Conservation (phyloP, 2,797 vertebrate species). For the Mionectes olivaceus region DNA sequence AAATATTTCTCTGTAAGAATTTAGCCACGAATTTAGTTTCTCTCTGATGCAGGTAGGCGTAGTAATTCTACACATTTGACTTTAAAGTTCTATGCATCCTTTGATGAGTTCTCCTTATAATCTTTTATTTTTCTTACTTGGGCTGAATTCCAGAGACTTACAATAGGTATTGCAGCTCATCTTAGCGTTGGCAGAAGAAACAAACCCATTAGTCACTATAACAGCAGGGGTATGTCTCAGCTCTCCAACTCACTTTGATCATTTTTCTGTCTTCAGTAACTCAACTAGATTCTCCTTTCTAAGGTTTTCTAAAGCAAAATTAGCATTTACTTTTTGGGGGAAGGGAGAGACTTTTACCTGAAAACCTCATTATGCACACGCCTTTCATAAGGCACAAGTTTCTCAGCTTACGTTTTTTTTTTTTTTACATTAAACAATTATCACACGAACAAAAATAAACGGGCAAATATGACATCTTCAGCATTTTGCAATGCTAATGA, state of each 20-base stretch:
- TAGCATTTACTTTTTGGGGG: not conserved
- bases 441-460: not conserved
- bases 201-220: constrained; percentile 55
- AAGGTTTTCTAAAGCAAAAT: constrained; percentile 37
- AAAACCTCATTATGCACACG: not conserved
- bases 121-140: constrained; percentile 19
- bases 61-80: constrained; percentile 37
- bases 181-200: constrained; percentile 32
- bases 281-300: constrained; percentile 12
- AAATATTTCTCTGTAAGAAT: constrained; percentile 8
- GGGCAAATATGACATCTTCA: not conserved
- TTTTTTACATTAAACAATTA: constrained; percentile 25
- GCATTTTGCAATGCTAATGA: constrained; percentile 14
- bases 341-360: constrained; percentile 20
- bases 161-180: constrained; percentile 31
- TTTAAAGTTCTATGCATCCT: constrained; percentile 38
- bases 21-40: not conserved
- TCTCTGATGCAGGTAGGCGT: constrained; percentile 1
- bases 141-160: constrained; percentile 16
- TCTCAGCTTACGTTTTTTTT: not conserved
- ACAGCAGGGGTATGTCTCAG: constrained; percentile 53
- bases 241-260: constrained; percentile 38
- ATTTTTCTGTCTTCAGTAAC: constrained; percentile 39
- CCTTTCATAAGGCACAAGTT: not conserved
- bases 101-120: constrained; percentile 17